A percentile compares a stretch with the other conserved stretches of the same genome.
These are phyloP conservation scores for Ceyx melanurus DNA, from an alignment of 2,113 vertebrate genomes.

Conservation along the genomic window DNA sequence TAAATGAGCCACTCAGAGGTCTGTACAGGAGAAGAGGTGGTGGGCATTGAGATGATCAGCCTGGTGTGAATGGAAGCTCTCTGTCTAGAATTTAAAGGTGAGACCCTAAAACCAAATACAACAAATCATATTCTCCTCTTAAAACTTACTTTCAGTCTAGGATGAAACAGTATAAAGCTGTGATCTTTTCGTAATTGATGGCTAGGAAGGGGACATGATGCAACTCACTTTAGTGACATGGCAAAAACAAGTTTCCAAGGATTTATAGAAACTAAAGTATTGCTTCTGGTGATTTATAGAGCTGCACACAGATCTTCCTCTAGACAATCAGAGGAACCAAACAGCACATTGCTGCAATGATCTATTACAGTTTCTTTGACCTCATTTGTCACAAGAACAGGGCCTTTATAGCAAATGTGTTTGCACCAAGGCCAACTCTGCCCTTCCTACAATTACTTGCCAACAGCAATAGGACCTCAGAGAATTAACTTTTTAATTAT, in stretches of 20 bases:
- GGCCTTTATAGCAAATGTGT: neutral
- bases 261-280: neutral
- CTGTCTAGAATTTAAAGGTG: neutral
- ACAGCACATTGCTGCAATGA: neutral
- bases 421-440: neutral
- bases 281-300: conserved; percentile 1
- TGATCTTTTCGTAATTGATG: neutral
- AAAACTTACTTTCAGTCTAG: neutral
- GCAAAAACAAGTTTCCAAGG: neutral
- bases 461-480: neutral
- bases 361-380: neutral
- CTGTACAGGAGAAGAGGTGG: neutral
- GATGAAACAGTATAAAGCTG: neutral
- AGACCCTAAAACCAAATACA: neutral
- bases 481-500: neutral
- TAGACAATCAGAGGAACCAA: neutral
- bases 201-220: neutral
- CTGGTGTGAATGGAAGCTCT: neutral
- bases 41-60: neutral
- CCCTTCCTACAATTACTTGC: neutral
- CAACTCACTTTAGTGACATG: neutral
- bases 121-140: neutral
- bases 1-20: neutral
- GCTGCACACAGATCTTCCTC: neutral
- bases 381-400: neutral